Percentiles rank a stretch among this genome's conserved stretches.
phyloP scores from a whole-genome alignment of 2,113 vertebrate genomes.

The Trogon melanurus region DNA sequence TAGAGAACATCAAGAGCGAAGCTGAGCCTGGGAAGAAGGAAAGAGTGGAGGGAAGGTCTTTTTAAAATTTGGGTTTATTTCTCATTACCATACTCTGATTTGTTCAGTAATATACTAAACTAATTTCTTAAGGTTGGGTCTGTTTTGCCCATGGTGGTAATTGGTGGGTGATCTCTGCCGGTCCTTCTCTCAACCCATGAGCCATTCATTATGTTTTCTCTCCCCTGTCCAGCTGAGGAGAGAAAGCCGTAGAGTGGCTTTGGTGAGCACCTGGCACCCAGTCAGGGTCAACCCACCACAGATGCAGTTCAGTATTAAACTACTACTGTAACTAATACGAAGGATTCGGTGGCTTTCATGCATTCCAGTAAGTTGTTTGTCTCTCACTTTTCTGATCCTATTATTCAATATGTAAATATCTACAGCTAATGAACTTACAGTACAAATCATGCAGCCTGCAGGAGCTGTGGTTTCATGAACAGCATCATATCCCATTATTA shows the following conservation, averaged over 20 bases:
- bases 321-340: background rate
- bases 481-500: background rate
- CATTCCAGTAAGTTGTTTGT: background rate
- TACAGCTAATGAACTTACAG: background rate
- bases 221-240: background rate
- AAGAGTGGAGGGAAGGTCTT: too few relatives aligned
- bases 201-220: background rate
- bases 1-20: background rate
- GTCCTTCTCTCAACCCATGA: background rate
- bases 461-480: background rate
- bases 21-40: background rate
- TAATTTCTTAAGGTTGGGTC: background rate
- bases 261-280: background rate
- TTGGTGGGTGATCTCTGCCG: background rate
- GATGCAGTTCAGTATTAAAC: background rate
- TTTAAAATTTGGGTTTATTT: background rate
- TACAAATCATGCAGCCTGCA: background rate
- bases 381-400: background rate
- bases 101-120: background rate
- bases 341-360: background rate
- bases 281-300: background rate
- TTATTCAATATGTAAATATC: conserved; percentile 7
- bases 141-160: background rate
- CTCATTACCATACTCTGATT: background rate
- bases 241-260: background rate